Base-by-base conservation (phyloP, 2,113 vertebrate genomes). In the Ciconia stormi region DNA sequence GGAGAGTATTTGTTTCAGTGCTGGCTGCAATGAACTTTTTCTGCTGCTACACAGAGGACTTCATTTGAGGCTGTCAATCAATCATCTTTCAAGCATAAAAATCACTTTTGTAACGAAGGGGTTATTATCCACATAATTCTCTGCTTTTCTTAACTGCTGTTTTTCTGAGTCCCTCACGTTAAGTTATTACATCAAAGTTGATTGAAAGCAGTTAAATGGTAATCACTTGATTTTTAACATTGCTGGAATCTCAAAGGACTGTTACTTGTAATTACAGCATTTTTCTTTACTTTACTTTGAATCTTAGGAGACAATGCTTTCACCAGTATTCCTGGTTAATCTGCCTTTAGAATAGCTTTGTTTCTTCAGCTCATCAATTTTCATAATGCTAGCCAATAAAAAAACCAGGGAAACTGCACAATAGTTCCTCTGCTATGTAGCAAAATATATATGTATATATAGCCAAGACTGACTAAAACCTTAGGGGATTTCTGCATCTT, bases 141-240 rank as follows among this genome's bases (percentile, higher is more conserved):
- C 56, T 82, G 46, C 58, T 87, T 93, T 91, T 83, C 67, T 87
- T 77, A 91, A 85, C 74, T 86, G 93, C 73, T 96, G 58, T 92
- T 91, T 94, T 96, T 79, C 88, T 1, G 11, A 94, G 86, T 59
- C 74, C 40, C 73, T 79, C 42, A 71, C 56, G 66, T 87, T 92
- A 91, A 9, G 15, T 82, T 77, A 92, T 92, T 94, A 87, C 89
- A 70, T 92, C 53, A 93, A 79, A 89, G 46, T 77, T 95, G 93
- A 97, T 97, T 95, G 97, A 97, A 97, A 93, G 81, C 66, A 95
- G 77, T 96, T 95, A 95, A 96, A 79, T 47, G 83, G 76, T 81
- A 96, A 94, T 74, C 81, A 66, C 93, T 87, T 78, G 67, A 84
- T 92, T 97, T 96, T 96, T 95, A 97, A 77, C 13, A 2, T 70